Conservation (phyloP, 2,888 invertebrate species). For the Lamellibrachia columna region DNA sequence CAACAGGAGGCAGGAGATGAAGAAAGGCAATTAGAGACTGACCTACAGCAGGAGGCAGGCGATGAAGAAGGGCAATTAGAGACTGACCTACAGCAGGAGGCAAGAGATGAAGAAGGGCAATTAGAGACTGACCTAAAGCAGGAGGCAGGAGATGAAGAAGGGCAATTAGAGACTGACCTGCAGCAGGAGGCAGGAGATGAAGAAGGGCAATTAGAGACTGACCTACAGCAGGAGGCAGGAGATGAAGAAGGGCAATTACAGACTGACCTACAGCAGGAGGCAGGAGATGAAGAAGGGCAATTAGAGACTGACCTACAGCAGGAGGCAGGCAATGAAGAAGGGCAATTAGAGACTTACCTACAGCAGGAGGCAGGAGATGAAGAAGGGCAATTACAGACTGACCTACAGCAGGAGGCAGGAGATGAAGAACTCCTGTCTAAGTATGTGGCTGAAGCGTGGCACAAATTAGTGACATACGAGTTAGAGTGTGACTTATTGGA, state of each 20-base stretch:
- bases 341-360: background rate
- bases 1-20: too few species aligned
- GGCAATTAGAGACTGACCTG: background rate
- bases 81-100: too few species aligned
- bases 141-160: background rate
- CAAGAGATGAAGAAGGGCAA: background rate
- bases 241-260: background rate
- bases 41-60: too few species aligned
- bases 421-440: background rate
- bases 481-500: background rate
- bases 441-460: slow-evolving; percentile 1
- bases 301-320: background rate
- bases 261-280: background rate
- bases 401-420: background rate
- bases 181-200: background rate
- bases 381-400: background rate
- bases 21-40: too few species aligned
- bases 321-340: background rate
- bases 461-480: background rate
- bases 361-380: background rate
- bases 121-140: background rate
- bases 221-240: background rate
- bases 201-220: background rate
- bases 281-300: background rate
- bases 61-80: too few species aligned